Evolutionary conservation across 2,113 vertebrate species (phyloP).

Genomic region (Sterrhoptilus dennistouni): DNA sequence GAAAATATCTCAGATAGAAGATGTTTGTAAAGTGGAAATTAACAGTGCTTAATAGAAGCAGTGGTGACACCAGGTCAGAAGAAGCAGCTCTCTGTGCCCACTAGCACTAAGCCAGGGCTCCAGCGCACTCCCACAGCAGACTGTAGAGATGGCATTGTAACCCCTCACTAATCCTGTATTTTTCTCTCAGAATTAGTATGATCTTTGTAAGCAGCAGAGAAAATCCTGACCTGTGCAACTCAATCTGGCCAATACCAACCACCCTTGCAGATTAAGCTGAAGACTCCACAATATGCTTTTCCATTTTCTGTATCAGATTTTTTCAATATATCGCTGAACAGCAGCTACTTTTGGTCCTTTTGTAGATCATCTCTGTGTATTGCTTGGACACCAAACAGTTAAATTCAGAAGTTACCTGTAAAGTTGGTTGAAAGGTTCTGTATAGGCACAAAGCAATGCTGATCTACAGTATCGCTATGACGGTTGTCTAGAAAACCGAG

Average conservation of each 20-base stretch:
- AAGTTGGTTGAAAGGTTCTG: neutral
- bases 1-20: neutral
- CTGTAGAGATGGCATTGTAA: neutral
- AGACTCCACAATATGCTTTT: neutral
- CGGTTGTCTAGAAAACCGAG: neutral
- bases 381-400: neutral
- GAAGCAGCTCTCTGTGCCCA: neutral
- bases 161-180: neutral
- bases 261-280: neutral
- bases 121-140: neutral
- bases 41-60: neutral
- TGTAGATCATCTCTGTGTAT: neutral
- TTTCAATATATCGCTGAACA: neutral
- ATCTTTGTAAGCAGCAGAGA: neutral
- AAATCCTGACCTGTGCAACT: neutral
- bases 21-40: rapidly evolving
- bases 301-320: neutral
- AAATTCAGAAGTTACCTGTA: neutral
- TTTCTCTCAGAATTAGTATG: neutral
- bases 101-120: neutral
- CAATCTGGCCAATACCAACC: neutral
- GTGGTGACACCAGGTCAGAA: neutral
- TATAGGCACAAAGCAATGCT: neutral
- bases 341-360: neutral
- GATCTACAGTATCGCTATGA: neutral